Conservation (phyloP, 35 echinoderm and acorn worm genomes). For the Amphiura filiformis region DNA sequence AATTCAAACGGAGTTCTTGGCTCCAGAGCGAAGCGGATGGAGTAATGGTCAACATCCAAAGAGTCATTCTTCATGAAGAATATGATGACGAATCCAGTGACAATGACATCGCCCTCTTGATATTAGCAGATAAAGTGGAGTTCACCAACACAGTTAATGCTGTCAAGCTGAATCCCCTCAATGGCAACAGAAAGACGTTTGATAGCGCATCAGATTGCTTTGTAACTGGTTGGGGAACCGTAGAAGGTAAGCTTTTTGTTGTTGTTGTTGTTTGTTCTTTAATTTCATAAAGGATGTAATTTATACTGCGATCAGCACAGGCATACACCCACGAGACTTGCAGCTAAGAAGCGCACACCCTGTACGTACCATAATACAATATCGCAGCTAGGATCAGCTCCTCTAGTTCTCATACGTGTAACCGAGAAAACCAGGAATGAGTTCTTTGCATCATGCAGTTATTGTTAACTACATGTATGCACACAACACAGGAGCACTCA, state of each 20-base stretch:
- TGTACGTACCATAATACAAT: too few species aligned
- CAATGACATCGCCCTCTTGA: constrained; percentile 11
- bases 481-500: too few species aligned
- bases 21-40: neutral
- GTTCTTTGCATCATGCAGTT: too few species aligned
- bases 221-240: constrained; percentile 26
- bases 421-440: too few species aligned
- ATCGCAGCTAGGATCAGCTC: too few species aligned
- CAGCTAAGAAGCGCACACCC: too few species aligned
- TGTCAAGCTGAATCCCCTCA: neutral
- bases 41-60: neutral
- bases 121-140: neutral
- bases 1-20: neutral
- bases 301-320: too few species aligned
- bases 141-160: neutral
- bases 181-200: neutral
- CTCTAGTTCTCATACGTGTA: too few species aligned
- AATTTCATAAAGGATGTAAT: too few species aligned
- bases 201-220: constrained; percentile 14
- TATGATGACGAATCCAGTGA: neutral
- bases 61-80: constrained; percentile 11
- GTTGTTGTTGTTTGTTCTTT: too few species aligned
- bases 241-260: neutral
- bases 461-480: too few species aligned
- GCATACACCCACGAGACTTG: too few species aligned